Conservation (phyloP, 2,888 invertebrate genomes). For the Pteria penguin region DNA sequence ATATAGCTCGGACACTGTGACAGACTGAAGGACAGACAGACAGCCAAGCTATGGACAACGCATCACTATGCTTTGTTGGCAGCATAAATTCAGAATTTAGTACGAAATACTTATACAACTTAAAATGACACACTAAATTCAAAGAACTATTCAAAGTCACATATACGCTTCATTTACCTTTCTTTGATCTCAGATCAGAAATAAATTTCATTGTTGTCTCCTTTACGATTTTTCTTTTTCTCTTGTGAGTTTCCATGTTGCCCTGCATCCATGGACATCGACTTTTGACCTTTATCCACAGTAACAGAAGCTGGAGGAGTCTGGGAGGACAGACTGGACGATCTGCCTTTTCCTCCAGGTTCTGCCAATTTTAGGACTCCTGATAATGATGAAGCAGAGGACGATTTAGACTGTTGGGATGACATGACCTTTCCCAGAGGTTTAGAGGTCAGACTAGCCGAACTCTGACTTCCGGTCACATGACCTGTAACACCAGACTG, state of each 20-base stretch:
- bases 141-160: too few species aligned
- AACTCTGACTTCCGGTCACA: conserved; percentile 3
- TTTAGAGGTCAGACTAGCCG: neutral
- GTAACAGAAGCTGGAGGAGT: neutral
- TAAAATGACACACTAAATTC: too few species aligned
- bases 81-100: too few species aligned
- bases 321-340: conserved; percentile 31
- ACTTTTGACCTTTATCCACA: conserved; percentile 25
- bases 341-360: conserved; percentile 55
- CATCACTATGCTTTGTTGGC: too few species aligned
- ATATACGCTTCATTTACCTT: too few species aligned
- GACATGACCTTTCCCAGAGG: neutral
- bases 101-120: too few species aligned
- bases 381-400: conserved; percentile 51
- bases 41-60: too few species aligned
- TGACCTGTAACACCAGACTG: neutral
- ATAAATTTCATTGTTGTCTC: conserved; percentile 36
- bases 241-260: neutral
- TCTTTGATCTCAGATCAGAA: too few species aligned
- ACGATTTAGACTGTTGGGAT: conserved; percentile 49
- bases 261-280: conserved; percentile 7
- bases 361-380: conserved; percentile 70
- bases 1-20: too few species aligned
- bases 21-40: too few species aligned
- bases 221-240: neutral